Evolutionary conservation across 2,113 vertebrate species (phyloP), one percentile per base, ranked within the genome.

Genomic region (Gallinago jamesoni): DNA sequence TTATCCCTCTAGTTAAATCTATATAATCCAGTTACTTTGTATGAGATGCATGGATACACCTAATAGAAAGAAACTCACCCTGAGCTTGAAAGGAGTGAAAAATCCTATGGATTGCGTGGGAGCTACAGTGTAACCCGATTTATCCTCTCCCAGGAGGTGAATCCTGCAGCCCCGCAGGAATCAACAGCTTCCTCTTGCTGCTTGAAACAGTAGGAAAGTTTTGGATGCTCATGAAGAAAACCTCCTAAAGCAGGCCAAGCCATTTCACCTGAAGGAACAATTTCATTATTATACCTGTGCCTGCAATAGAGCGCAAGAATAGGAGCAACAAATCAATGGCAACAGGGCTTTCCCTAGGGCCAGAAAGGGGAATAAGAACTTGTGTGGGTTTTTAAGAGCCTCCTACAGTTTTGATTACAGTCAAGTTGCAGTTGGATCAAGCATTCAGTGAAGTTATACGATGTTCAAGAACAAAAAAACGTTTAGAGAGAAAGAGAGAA

Each of bases 21-120:
- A 41, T 89, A 79, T 94, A 97, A 96, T 92, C 86, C 92, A 64
- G 76, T 92, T 92, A 92, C 80, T 73, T 81, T 87, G 73, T 92
- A 23, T 53, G 77, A 96, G 76, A 87, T 92, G 80, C 69, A 47
- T 75, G 86, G 92, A 84, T 92, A 87, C 59, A 74, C n/a, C 35
- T 84, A 64, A 53, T 5, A 72, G 76, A 84, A 90, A 87, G 77
- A 81, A 50, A 30, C 14, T 78, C 84, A 84, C 89, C 86, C 77
- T 84, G 83, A 92, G 90, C 57, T 72, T 95, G 69, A 93, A 93
- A 90, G 66, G 57, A 95, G 31, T 48, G 73, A 72, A 92, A 95
- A 96, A 93, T 87, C 94, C 72, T 81, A 31, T 72, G 77, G 88
- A 72, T 93, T 94, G 20, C 68, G 24, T 41, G 62, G 45, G 68